Percentiles rank a stretch among this genome's conserved stretches.
These are phyloP conservation scores for Xenops minutus DNA, from an alignment of 2,797 vertebrate species.

Conservation along the genomic window DNA sequence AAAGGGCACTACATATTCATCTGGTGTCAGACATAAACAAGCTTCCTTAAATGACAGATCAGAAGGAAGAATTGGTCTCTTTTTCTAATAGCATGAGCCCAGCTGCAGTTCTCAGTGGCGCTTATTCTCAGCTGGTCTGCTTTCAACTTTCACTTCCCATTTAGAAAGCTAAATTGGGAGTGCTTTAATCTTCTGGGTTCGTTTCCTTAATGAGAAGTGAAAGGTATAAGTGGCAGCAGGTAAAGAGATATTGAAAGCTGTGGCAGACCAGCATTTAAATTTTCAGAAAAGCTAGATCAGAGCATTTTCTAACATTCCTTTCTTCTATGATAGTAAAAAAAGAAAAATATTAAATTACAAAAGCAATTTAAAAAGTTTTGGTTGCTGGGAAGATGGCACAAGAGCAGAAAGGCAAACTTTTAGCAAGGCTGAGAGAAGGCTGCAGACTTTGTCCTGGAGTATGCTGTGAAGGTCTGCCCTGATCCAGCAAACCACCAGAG, in stretches of 20 bases:
- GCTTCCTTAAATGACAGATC: slow-evolving; percentile 40
- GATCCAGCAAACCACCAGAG: background rate
- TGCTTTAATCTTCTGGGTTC: slow-evolving; percentile 55
- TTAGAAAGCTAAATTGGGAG: slow-evolving; percentile 62
- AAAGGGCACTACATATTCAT: slow-evolving; percentile 46
- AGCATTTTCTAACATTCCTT: background rate
- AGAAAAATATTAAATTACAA: background rate
- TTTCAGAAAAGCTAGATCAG: slow-evolving; percentile 15
- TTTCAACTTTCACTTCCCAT: slow-evolving; percentile 64
- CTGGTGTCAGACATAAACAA: slow-evolving; percentile 58
- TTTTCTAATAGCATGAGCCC: slow-evolving; percentile 48
- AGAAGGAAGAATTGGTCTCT: slow-evolving; percentile 48
- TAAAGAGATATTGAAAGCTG: slow-evolving; percentile 41
- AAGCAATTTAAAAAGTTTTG: background rate
- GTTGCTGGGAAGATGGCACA: background rate
- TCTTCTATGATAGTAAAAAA: background rate
- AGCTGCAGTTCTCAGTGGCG: slow-evolving; percentile 54
- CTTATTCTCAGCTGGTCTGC: slow-evolving; percentile 66
- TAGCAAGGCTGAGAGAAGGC: background rate
- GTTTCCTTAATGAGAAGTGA: slow-evolving; percentile 62
- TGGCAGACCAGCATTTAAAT: background rate
- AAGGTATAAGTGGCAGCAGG: slow-evolving; percentile 55
- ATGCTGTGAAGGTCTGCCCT: background rate
- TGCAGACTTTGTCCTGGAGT: background rate
- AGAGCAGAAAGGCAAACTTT: background rate